Base-by-base conservation (phyloP, 1,140 invertebrate species). In the Trichomalopsis sarcophagae region DNA sequence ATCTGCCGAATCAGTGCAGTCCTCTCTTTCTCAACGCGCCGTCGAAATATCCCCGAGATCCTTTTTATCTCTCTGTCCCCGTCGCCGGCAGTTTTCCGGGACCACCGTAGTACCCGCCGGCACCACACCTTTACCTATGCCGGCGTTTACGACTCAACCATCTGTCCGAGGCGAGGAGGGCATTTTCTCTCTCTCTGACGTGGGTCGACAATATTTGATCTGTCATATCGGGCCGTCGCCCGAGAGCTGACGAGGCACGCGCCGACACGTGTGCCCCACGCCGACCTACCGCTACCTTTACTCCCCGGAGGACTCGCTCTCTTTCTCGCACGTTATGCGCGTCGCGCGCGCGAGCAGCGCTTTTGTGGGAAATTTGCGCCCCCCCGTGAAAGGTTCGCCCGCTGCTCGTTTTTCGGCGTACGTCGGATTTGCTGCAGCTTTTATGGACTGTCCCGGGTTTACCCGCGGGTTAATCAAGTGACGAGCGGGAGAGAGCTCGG, bases 1-100 rank as follows among this genome's bases (percentile, higher is more conserved):
- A 89, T 88, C 89, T 89, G 87, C 86, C 86, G 89, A 90, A 89
- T 89, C 86, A 88, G 86, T 84, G 86, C 83, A 71, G 68, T 79
- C 50, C 1, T 14, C 27, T 33, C 27, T 23, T 2, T 68, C 66
- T 27, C 68, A 11, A 11, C 68, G 36, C 75, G 36, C 74, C 44
- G 13, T 21, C 84, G 50, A 44, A 66, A 71, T 36, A 36, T 84
- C 84, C 71, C 77, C 77, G 55, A n/a, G 74, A 14, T 81, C 55
- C 55, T 33, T 74, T 85, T 68, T 81, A 55, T 84, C 79, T 81
- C 74, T 79, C 40, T 66, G 33, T 33, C 13, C 27, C 55, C 33
- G 44, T 44, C 55, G n/a, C 21, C 55, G 47, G 55, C 27, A 33
- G 13, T 7, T 71, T 66, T 27, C 47, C 27, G 50, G 74, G 40